Base-by-base conservation (phyloP, 2,888 invertebrate genomes). In the Acanthoscelides obtectus region DNA sequence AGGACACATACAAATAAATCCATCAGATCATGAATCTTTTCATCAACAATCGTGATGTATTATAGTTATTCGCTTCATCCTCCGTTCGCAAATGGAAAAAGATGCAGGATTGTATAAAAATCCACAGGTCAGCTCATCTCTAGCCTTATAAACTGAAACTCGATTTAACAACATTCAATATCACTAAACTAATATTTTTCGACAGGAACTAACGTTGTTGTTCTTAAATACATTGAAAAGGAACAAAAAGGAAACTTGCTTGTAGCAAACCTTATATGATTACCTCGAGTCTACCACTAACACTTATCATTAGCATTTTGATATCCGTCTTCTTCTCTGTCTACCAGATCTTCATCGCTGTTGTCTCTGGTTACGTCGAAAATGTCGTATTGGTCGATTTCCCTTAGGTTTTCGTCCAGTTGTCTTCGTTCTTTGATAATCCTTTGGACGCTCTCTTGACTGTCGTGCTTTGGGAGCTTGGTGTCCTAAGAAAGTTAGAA, bases 401-500 rank as follows among this genome's bases (percentile, higher is more conserved):
- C 83, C 75, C 83, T 84, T 2, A 83, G 75, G 72, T 81, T 84
- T 64, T 88, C 85, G 73, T 90, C 90, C 69, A 89, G 86, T 81
- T 89, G 89, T 75, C 90, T 84, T 76, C 90, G 86, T 82, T 90
- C 90, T 12, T 88, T 88, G 78, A 90, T 90, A 71, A 90, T 89
- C 81, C 89, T 88, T 80, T 90, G 87, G 76, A 90, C 89, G 76
- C 88, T 89, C 76, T 90, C 86, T 74, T 84, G 83, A 27, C 84
- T 84, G 74, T 85, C 84, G 64, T 69, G 69, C 20, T 69, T 82
- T 2, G 80, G 80, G 20, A 82, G 76, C 20, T 69, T 72, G 20
- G 68, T 20, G 66, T 71, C 69, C n/a, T 45, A 12, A 45, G 3
- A 25, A 25, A 25, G 4, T 5, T 3, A 5, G 4, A 8, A 25